phyloP scores from a whole-genome alignment of 2,113 vertebrate species.

The Spea multiplicata region DNA sequence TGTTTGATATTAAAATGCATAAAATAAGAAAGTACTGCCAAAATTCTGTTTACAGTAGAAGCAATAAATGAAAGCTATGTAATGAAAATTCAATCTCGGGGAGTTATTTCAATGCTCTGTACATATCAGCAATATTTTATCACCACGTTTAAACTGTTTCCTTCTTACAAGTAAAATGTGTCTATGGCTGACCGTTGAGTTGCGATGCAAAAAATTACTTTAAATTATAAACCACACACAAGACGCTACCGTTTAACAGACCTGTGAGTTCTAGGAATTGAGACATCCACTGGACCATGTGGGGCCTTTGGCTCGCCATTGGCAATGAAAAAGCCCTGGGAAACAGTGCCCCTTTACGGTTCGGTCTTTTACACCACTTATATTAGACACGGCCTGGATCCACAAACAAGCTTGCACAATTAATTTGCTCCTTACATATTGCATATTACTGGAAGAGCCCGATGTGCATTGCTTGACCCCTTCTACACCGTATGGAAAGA shows the following conservation, averaged over 20 bases:
- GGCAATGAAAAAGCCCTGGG: no score
- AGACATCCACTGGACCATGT: no score
- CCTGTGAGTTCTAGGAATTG: no score
- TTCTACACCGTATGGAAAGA: conserved; percentile 3
- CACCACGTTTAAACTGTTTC: neutral
- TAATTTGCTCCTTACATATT: conserved; percentile 1
- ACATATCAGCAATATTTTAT: conserved; percentile 12
- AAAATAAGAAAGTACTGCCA: neutral
- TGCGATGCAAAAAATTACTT: neutral
- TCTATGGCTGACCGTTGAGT: neutral
- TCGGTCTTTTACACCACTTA: neutral
- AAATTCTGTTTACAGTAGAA: conserved; percentile 14
- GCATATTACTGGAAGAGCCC: conserved; percentile 9
- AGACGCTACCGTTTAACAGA: no score
- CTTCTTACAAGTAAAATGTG: neutral
- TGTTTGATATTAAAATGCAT: conserved; percentile 7
- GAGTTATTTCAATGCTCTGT: neutral
- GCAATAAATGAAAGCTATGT: conserved; percentile 18
- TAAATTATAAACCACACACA: neutral
- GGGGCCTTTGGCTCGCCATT: no score
- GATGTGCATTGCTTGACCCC: conserved; percentile 13
- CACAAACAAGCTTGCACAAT: neutral
- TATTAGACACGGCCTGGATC: neutral
- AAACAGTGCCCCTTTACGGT: no score
- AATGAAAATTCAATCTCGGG: conserved; percentile 18